Evolutionary conservation across 2,113 vertebrate species (phyloP), one percentile per base, ranked within the genome.

Genomic region (Labeo catla): DNA sequence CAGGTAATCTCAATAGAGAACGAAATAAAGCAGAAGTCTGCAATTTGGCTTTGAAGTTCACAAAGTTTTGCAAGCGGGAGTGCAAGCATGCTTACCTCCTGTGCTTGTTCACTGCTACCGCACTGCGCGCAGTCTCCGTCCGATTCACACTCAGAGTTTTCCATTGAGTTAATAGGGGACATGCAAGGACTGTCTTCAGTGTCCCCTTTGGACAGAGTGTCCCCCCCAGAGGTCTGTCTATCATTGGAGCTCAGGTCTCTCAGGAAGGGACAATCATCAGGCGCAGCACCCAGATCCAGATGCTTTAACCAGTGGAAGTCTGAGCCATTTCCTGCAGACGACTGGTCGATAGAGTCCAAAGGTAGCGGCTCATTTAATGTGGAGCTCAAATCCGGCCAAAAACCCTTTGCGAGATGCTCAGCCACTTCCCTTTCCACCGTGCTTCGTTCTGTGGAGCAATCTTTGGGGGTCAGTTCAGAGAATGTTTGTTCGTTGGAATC

Each of bases 371-470:
- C 92, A 76, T 87, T 85, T 84, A 93, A 92, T n/a, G 94, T 83
- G 15, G 91, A 94, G 81, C 94, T 95, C 45, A 97, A 84, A 74
- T 98, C 96, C 47, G 95, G 92, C 98, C 98, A 99, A 91, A 99
- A 99, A 3, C 98, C 97, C 86, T 97, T 96, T 0, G 98, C 97
- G 6, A 99, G 93, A 93, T 99, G 98, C 89, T 99, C 97, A 2
- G 98, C 97, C 79, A 98, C 97, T 87, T 99, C 98, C 65, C 97
- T 95, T 83, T 99, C 97, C 68, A 97, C 97, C 0, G 94, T 97
- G 82, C 97, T 99, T 76, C 97, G 94, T 54, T 95, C 95, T 0
- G 15, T 91, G 86, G 21, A 80, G 86, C 88, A 93, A 91, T 87
- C 85, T 21, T 89, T 91, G 1, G 65, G 92, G 23, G 90, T 90